Evolutionary conservation across 2,113 vertebrate species (phyloP).

Genomic region (Cricetomys ansorgei): DNA sequence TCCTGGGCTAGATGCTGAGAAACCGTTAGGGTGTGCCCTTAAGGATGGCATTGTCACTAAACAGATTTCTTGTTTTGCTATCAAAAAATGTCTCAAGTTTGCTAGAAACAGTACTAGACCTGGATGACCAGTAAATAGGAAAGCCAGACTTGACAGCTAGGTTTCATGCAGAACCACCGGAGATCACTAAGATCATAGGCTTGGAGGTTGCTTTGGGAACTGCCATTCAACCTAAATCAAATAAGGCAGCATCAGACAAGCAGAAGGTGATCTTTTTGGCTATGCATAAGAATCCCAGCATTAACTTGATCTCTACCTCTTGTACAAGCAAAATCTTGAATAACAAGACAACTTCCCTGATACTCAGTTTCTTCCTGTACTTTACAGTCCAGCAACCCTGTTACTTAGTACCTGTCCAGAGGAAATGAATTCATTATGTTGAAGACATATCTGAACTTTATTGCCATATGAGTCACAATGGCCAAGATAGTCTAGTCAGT

Average conservation of each 20-base stretch:
- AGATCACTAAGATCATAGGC: neutral
- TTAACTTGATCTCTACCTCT: neutral
- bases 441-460: neutral
- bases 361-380: neutral
- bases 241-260: neutral
- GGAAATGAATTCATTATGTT: neutral
- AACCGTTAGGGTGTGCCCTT: neutral
- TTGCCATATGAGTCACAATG: neutral
- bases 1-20: neutral
- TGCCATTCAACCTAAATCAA: neutral
- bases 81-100: slow-evolving; percentile 32
- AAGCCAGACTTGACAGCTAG: neutral
- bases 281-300: neutral
- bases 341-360: neutral
- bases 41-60: neutral
- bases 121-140: neutral
- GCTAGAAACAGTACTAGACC: neutral
- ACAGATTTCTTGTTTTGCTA: neutral
- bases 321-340: neutral
- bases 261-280: neutral
- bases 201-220: slow-evolving; percentile 28
- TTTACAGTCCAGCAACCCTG: neutral
- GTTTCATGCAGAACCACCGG: neutral
- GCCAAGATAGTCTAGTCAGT: neutral
- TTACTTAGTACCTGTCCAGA: neutral